Conservation (phyloP, 2,888 invertebrate species). For the Tinea semifulvella region DNA sequence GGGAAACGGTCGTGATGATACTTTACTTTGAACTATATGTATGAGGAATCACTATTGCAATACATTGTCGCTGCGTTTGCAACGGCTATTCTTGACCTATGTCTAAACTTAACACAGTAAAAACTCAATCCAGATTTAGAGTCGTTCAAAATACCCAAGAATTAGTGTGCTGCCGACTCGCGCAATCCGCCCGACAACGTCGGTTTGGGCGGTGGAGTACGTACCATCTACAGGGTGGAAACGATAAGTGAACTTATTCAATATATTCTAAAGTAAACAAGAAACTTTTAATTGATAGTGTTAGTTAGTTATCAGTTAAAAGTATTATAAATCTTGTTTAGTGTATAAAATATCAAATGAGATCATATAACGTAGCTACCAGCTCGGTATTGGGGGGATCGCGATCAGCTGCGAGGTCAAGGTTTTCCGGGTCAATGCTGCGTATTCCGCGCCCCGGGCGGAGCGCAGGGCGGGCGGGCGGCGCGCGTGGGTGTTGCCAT, state of each 20-base stretch:
- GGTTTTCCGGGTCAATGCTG: conserved; percentile 57
- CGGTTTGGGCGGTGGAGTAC: conserved; percentile 5
- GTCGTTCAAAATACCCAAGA: conserved; percentile 60
- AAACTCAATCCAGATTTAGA: conserved; percentile 34
- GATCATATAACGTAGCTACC: neutral
- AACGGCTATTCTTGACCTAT: conserved; percentile 53
- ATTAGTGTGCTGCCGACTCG: conserved; percentile 20
- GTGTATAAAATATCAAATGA: neutral
- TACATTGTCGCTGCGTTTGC: conserved; percentile 20
- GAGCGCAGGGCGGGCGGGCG: conserved; percentile 19
- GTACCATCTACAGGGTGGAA: conserved; percentile 1
- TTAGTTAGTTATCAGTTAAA: no score
- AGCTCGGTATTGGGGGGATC: neutral
- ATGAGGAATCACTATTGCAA: no score
- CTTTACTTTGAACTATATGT: no score
- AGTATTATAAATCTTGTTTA: neutral
- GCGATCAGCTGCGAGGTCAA: conserved; percentile 55
- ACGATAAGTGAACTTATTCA: neutral
- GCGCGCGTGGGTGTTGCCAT: conserved; percentile 52
- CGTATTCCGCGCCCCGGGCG: conserved; percentile 33
- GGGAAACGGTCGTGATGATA: no score
- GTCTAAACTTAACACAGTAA: conserved; percentile 58
- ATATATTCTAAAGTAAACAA: neutral
- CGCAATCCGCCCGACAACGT: conserved; percentile 22
- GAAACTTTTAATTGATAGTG: neutral